phyloP scores from a whole-genome alignment of 2,113 vertebrate species.

The Gracilinanus agilis region DNA sequence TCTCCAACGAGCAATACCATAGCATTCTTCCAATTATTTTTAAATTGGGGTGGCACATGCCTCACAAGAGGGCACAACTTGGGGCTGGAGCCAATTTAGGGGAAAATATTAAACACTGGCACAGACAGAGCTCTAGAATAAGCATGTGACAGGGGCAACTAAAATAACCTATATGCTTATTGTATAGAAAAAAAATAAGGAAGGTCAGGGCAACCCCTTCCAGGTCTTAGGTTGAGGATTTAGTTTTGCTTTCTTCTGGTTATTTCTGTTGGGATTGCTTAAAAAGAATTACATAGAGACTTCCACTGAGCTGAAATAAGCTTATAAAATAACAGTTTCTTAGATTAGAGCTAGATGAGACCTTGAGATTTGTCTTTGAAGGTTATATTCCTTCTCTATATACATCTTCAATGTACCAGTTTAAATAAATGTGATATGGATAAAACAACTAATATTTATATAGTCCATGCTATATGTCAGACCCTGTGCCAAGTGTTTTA shows the following conservation, averaged over 20 bases:
- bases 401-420: background rate
- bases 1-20: conserved; percentile 52
- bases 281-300: background rate
- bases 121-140: background rate
- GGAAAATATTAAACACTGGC: conserved; percentile 31
- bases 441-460: background rate
- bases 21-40: conserved; percentile 77
- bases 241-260: background rate
- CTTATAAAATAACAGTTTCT: background rate
- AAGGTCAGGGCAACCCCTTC: background rate
- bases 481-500: background rate
- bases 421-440: background rate
- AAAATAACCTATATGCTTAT: conserved; percentile 19
- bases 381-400: background rate
- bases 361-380: background rate
- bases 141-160: conserved; percentile 20
- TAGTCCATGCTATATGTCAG: background rate
- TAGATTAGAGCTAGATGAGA: background rate
- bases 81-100: conserved; percentile 58
- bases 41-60: conserved; percentile 67
- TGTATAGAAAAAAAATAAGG: background rate
- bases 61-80: conserved; percentile 40
- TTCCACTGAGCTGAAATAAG: background rate
- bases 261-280: background rate
- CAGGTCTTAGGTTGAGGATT: background rate